A percentile compares a stretch with the other conserved stretches of the same genome.
Evolutionary conservation across 2,113 vertebrate genomes (phyloP).

Genomic region (Isichthys henryi): DNA sequence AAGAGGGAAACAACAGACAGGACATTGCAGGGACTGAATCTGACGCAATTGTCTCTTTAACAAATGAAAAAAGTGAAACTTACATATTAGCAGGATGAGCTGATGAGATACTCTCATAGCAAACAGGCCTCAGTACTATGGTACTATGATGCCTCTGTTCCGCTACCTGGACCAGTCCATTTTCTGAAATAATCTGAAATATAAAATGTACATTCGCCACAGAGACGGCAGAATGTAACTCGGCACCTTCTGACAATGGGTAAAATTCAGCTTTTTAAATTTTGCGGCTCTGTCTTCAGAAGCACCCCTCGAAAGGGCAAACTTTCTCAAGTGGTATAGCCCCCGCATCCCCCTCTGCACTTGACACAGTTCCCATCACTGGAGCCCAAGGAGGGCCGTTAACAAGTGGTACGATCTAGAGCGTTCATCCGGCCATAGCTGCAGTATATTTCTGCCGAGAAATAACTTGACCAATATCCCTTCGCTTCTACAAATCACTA

Average conservation of each 20-base stretch:
- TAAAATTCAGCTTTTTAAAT: constrained; percentile 5
- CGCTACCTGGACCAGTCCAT: not conserved
- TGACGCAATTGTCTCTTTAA: not conserved
- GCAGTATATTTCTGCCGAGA: not conserved
- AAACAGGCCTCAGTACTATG: constrained; percentile 1
- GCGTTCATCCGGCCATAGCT: not conserved
- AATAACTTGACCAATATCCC: not conserved
- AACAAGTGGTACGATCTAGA: not conserved
- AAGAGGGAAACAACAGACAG: not conserved
- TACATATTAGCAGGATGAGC: constrained; percentile 20
- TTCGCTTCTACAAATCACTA: not conserved
- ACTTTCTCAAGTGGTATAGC: not conserved
- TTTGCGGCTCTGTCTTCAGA: not conserved
- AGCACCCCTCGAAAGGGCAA: not conserved
- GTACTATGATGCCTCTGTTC: not conserved
- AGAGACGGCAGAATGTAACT: constrained; percentile 28
- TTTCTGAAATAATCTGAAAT: constrained; percentile 24
- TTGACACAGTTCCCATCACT: not conserved
- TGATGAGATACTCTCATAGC: not conserved
- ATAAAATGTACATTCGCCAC: constrained; percentile 33
- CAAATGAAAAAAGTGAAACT: constrained; percentile 15
- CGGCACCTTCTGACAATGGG: constrained; percentile 15
- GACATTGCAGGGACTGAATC: not conserved
- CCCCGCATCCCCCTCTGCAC: not conserved
- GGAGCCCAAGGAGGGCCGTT: not conserved